These are phyloP conservation scores for Electrophaes corylata DNA, from an alignment of 2,888 invertebrate species.

Conservation along the genomic window DNA sequence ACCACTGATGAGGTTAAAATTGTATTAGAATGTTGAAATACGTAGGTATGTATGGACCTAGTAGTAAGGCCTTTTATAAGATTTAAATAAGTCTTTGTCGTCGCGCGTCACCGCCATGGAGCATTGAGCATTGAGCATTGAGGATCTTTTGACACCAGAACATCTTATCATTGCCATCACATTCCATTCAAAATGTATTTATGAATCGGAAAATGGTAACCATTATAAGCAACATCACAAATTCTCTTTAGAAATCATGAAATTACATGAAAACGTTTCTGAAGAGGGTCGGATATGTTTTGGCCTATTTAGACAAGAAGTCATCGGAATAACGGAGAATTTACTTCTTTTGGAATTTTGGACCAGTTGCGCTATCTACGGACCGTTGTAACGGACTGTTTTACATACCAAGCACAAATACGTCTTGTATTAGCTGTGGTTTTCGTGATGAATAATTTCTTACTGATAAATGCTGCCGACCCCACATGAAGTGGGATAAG, in stretches of 20 bases:
- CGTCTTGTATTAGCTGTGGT: too few relatives aligned
- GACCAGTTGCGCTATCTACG: too few relatives aligned
- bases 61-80: slow-evolving; percentile 2
- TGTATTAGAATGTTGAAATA: not conserved
- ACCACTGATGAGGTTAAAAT: too few relatives aligned
- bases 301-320: not conserved
- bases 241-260: slow-evolving; percentile 4
- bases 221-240: not conserved
- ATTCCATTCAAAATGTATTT: slow-evolving; percentile 7
- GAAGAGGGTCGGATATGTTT: not conserved
- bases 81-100: slow-evolving; percentile 30
- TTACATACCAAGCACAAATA: too few relatives aligned
- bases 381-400: too few relatives aligned
- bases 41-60: too few relatives aligned
- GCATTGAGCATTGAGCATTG: slow-evolving; percentile 23
- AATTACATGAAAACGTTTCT: slow-evolving; percentile 1
- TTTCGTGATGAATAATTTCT: too few relatives aligned
- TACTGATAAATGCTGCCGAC: too few relatives aligned
- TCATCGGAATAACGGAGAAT: not conserved
- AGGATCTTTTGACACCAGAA: not conserved
- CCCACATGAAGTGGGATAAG: too few relatives aligned
- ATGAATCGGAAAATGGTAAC: slow-evolving; percentile 3
- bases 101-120: slow-evolving; percentile 15
- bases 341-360: not conserved
- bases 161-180: slow-evolving; percentile 20